A percentile compares a stretch with the other conserved stretches of the same genome.
phyloP scores from a whole-genome alignment of 2,113 vertebrate species.

The Scortum barcoo region DNA sequence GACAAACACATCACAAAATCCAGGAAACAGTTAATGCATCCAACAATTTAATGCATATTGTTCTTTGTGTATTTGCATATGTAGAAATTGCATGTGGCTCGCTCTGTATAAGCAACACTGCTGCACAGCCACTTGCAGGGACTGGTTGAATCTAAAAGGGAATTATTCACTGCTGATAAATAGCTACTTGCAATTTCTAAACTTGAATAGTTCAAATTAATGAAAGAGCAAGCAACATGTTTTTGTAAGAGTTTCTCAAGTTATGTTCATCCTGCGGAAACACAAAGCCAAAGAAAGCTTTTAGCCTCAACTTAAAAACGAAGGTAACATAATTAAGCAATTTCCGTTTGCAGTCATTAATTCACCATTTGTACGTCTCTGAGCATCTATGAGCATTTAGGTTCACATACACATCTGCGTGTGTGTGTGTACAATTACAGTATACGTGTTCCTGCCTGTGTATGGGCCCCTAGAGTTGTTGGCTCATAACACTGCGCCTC shows the following conservation, averaged over 20 bases:
- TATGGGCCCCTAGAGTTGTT: slow-evolving; percentile 70
- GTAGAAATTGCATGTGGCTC: slow-evolving; percentile 6
- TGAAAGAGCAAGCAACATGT: background rate
- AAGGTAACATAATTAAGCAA: slow-evolving; percentile 13
- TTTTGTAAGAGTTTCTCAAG: background rate
- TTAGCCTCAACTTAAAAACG: background rate
- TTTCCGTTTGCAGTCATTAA: slow-evolving; percentile 9
- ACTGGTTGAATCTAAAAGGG: background rate
- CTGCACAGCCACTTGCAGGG: slow-evolving; percentile 15
- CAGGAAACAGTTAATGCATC: background rate
- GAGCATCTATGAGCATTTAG: background rate
- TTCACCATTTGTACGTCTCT: background rate
- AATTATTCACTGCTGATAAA: background rate
- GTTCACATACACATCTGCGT: slow-evolving; percentile 17
- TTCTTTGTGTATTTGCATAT: background rate
- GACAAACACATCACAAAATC: background rate
- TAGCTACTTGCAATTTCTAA: background rate
- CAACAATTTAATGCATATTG: background rate
- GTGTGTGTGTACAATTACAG: slow-evolving; percentile 61
- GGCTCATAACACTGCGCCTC: slow-evolving; percentile 72
- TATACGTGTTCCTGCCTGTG: slow-evolving; percentile 64
- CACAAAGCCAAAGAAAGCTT: background rate
- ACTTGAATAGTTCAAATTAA: slow-evolving; percentile 9
- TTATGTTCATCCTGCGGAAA: background rate
- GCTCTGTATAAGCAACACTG: background rate